These are phyloP conservation scores for Salvelinus alpinus DNA, from an alignment of 2,113 vertebrate genomes.

Conservation along the genomic window DNA sequence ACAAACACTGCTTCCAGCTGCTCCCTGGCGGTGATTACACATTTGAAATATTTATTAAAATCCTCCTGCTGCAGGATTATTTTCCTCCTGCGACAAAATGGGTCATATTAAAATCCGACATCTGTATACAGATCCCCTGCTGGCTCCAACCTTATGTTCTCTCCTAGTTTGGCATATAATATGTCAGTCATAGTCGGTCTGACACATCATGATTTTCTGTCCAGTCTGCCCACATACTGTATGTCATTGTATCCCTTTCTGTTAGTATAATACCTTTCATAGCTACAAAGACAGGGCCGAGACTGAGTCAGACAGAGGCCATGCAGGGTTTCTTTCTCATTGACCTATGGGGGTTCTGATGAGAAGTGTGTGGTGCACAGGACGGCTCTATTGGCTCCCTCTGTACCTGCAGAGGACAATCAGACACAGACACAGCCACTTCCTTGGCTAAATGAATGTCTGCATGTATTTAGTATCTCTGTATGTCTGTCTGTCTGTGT, in stretches of 20 bases:
- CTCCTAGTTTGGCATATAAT: too few relatives aligned
- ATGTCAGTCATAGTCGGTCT: neutral
- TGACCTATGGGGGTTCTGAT: conserved; percentile 25
- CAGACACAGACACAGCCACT: neutral
- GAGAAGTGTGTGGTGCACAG: conserved; percentile 46
- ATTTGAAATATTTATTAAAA: too few relatives aligned
- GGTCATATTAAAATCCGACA: too few relatives aligned
- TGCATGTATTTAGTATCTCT: neutral
- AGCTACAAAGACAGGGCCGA: neutral
- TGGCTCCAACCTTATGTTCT: too few relatives aligned
- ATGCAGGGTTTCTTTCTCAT: conserved; percentile 38
- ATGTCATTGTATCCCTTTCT: neutral
- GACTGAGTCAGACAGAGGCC: conserved; percentile 18
- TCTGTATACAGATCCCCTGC: too few relatives aligned
- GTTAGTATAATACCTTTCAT: neutral
- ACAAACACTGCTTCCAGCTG: too few relatives aligned
- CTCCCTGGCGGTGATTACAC: too few relatives aligned
- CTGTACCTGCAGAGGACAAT: neutral
- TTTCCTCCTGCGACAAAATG: too few relatives aligned
- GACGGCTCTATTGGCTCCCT: conserved; percentile 12
- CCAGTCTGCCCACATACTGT: neutral
- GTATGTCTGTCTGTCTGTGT: neutral
- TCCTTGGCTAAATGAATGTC: neutral
- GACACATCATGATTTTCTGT: neutral
- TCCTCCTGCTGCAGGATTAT: too few relatives aligned